A percentile compares a stretch with the other conserved stretches of the same genome.
phyloP scores from a whole-genome alignment of 2,797 vertebrate species.

The Halcyon leucocephala region DNA sequence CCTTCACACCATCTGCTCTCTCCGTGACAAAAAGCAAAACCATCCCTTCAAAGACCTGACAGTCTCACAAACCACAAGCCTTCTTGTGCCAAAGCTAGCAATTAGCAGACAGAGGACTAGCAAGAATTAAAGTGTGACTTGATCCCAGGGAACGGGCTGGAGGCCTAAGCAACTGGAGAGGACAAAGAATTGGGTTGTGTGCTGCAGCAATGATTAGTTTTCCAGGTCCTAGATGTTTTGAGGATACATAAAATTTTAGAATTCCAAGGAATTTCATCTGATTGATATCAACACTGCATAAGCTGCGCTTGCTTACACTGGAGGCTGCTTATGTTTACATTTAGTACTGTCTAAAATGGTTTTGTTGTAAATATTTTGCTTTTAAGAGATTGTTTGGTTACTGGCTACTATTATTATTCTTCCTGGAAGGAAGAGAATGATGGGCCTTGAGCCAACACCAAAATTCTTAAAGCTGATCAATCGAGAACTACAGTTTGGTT shows the following conservation, averaged over 20 bases:
- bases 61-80: not conserved
- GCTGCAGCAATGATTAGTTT: not conserved
- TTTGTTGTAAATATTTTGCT: slow-evolving; percentile 58
- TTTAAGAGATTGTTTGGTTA: slow-evolving; percentile 49
- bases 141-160: not conserved
- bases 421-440: slow-evolving; percentile 60
- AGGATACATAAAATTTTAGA: not conserved
- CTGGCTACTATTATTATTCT: slow-evolving; percentile 52
- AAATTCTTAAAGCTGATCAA: slow-evolving; percentile 13
- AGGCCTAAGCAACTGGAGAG: not conserved
- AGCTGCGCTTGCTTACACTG: not conserved
- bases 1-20: slow-evolving; percentile 46
- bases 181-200: not conserved
- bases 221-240: not conserved
- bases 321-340: slow-evolving; percentile 31
- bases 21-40: not conserved
- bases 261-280: not conserved
- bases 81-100: not conserved
- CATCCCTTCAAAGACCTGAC: not conserved
- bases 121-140: not conserved
- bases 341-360: not conserved
- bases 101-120: not conserved
- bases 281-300: not conserved
- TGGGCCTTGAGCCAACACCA: slow-evolving; percentile 1
- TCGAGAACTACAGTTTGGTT: rapidly evolving